Conservation (phyloP, 2,113 vertebrate species). For the Misgurnus anguillicaudatus region DNA sequence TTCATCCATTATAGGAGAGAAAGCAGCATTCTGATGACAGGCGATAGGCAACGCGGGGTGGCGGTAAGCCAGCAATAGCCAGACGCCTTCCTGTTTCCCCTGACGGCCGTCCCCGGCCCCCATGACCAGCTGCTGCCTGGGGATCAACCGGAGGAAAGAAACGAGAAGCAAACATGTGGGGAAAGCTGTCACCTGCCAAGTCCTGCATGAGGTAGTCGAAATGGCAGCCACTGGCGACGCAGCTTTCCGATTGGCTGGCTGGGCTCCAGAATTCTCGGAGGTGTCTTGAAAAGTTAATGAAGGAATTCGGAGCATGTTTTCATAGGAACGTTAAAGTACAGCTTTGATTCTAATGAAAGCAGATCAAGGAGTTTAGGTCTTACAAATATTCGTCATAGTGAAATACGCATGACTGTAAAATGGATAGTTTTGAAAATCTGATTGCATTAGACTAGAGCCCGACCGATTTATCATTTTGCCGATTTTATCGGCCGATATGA, state of each 20-base stretch:
- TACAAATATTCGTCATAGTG: background rate
- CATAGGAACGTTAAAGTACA: background rate
- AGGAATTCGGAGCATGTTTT: background rate
- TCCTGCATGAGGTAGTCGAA: constrained; percentile 46
- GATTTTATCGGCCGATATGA: no score
- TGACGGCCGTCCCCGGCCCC: constrained; percentile 27
- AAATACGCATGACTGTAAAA: background rate
- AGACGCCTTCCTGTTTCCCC: constrained; percentile 38
- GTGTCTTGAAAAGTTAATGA: constrained; percentile 34
- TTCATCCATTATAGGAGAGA: constrained; percentile 21
- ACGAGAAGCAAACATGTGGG: constrained; percentile 49
- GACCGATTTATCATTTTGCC: no score
- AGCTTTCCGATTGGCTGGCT: constrained; percentile 44
- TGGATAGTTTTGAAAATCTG: background rate
- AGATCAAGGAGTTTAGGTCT: background rate
- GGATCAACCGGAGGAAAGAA: constrained; percentile 42
- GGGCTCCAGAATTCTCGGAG: constrained; percentile 35
- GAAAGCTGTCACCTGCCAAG: constrained; percentile 54
- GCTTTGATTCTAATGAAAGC: background rate
- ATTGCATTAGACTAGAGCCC: background rate
- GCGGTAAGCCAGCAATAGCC: constrained; percentile 18
- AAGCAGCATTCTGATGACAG: constrained; percentile 26
- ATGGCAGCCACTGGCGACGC: constrained; percentile 25
- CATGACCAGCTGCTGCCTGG: constrained; percentile 49
- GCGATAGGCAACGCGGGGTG: constrained; percentile 1